Evolutionary conservation across 1,140 invertebrate genomes (phyloP).

Genomic region (Drosophila novamexicana): DNA sequence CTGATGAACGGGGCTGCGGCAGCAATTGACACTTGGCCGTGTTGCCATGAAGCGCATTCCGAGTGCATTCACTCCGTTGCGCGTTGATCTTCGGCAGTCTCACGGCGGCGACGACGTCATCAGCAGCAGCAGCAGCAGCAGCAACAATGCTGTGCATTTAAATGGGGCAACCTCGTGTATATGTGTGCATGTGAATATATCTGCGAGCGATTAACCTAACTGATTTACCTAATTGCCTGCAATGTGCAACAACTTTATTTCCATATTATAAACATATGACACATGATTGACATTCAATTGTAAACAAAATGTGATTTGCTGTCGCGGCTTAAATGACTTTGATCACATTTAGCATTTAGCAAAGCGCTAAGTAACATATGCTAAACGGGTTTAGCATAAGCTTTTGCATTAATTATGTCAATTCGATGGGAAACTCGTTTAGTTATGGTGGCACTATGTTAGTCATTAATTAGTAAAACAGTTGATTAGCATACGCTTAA

Average conservation of each 20-base stretch:
- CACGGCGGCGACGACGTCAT: conserved; percentile 2
- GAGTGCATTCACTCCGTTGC: conserved; percentile 44
- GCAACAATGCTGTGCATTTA: conserved; percentile 28
- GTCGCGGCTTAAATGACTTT: conserved; percentile 18
- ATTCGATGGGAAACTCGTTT: conserved; percentile 42
- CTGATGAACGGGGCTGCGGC: conserved; percentile 26
- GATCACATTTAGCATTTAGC: conserved; percentile 32
- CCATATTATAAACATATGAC: conserved; percentile 13
- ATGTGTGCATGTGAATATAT: neutral
- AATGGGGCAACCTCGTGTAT: conserved; percentile 34
- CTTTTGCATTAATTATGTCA: conserved; percentile 52
- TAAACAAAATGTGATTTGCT: conserved; percentile 7
- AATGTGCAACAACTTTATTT: conserved; percentile 25
- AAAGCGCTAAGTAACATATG: conserved; percentile 17
- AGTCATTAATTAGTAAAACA: conserved; percentile 31
- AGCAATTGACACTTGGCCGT: conserved; percentile 54
- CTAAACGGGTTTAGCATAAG: conserved; percentile 36
- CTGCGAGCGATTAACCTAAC: neutral
- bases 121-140: conserved; percentile 13
- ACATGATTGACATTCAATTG: conserved; percentile 28
- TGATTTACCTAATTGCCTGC: conserved; percentile 34
- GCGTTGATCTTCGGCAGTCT: conserved; percentile 44
- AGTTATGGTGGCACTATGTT: conserved; percentile 12
- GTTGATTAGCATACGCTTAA: conserved; percentile 37
- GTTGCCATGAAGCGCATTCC: conserved; percentile 42